These are phyloP conservation scores for Hirtodrosophila confusa DNA, from an alignment of 2,888 invertebrate species.

Conservation along the genomic window DNA sequence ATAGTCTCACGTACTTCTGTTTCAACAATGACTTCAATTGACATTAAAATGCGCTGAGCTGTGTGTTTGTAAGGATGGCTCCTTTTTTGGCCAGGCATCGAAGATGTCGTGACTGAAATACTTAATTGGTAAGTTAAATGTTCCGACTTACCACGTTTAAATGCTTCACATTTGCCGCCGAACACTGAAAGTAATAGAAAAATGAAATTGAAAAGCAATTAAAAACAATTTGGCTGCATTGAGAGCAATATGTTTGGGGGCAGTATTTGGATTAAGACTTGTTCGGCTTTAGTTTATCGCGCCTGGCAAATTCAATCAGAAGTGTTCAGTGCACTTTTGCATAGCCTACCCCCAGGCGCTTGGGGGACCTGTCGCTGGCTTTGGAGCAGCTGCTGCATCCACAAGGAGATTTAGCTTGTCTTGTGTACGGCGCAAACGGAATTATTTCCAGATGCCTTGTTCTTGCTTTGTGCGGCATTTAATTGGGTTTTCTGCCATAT, in stretches of 20 bases:
- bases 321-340: constrained; percentile 35
- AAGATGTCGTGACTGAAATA: constrained; percentile 48
- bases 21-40: constrained; percentile 53
- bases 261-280: neutral
- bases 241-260: constrained; percentile 3
- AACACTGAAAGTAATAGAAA: constrained; percentile 19
- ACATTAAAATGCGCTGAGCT: constrained; percentile 45
- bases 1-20: constrained; percentile 49
- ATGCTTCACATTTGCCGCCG: constrained; percentile 13
- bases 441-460: constrained; percentile 67
- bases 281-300: constrained; percentile 20
- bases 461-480: constrained; percentile 66
- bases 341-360: constrained; percentile 44
- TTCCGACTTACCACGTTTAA: constrained; percentile 36
- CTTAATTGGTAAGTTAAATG: constrained; percentile 16
- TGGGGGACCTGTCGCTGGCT: constrained; percentile 1
- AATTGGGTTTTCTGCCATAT: constrained; percentile 77
- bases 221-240: constrained; percentile 16
- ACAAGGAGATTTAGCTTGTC: constrained; percentile 70
- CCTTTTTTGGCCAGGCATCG: constrained; percentile 34
- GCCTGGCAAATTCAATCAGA: constrained; percentile 52
- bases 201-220: constrained; percentile 36
- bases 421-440: constrained; percentile 62
- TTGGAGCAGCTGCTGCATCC: constrained; percentile 38
- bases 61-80: constrained; percentile 6